phyloP scores from a whole-genome alignment of 2,888 invertebrate genomes.

The Amphipyra tragopoginis region DNA sequence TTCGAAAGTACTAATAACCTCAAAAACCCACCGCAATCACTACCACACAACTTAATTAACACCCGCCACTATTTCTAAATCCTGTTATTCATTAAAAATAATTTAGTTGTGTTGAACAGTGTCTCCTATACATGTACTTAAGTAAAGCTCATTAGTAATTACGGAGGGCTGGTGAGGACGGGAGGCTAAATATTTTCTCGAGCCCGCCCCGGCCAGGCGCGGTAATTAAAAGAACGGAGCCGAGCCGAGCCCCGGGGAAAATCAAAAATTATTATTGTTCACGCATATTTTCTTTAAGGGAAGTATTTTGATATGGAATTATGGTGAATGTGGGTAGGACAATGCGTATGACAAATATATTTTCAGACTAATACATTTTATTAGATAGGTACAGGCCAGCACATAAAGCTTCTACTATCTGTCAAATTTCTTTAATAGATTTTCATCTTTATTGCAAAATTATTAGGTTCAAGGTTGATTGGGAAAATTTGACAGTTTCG shows the following conservation, averaged over 20 bases:
- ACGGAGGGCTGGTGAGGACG: slow-evolving; percentile 81
- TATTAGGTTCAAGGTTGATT: too few relatives aligned
- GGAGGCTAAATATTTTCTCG: slow-evolving; percentile 85
- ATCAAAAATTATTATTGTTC: slow-evolving; percentile 85
- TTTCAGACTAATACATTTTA: too few relatives aligned
- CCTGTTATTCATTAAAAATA: slow-evolving; percentile 61
- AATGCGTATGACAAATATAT: too few relatives aligned
- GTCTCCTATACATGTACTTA: slow-evolving; percentile 65
- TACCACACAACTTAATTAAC: slow-evolving; percentile 42
- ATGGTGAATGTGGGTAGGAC: slow-evolving; percentile 1
- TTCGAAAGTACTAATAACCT: too few relatives aligned
- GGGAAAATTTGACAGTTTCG: too few relatives aligned
- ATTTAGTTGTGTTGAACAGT: slow-evolving; percentile 57
- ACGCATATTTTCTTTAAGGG: slow-evolving; percentile 75
- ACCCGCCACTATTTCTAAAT: slow-evolving; percentile 29
- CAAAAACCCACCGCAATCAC: not conserved
- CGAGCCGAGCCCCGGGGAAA: slow-evolving; percentile 73
- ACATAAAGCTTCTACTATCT: too few relatives aligned
- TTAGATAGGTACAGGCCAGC: too few relatives aligned
- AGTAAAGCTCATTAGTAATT: slow-evolving; percentile 88
- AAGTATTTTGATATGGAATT: slow-evolving; percentile 65
- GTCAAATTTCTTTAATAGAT: too few relatives aligned
- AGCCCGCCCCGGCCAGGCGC: slow-evolving; percentile 65
- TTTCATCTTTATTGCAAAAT: too few relatives aligned
- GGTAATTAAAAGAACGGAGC: slow-evolving; percentile 85